Evolutionary conservation across 1,140 invertebrate species (phyloP), one percentile per base, ranked within the genome.

Genomic region (Idris sp.): DNA sequence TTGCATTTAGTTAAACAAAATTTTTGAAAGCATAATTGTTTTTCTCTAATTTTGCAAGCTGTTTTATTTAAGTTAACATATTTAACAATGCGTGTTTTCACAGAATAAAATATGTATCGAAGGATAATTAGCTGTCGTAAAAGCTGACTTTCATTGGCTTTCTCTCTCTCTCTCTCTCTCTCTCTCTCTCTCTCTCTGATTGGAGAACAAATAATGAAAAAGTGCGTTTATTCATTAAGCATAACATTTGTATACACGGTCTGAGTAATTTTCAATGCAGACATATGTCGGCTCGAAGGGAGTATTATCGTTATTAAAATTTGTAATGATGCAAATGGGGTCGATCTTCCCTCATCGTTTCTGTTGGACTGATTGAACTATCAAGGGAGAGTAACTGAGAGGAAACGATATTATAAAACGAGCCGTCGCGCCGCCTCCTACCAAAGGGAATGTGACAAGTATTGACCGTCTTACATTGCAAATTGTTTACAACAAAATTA

Each of bases 291-390:
- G 56, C n/a, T 48, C 51, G 38, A 18, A 36, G 36, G 59, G 59
- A 33, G 46, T 67, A 31, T 71, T 54, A 75, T 75, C 64, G 73
- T 71, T 75, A 75, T 75, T 75, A 75, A 75, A 75, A 69, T 75
- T 69, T 53, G 73, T 75, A 75, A 59, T 75, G 69, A 68, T 75
- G 51, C 51, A 41, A 53, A 44, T 74, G 71, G 72, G 72, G 72
- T 59, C 64, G 64, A 44, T 51, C 56, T 46, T 38, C 43, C 51
- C 58, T 44, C n/a, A n/a, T n/a, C 56, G 33, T 19, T 36, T 19
- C 30, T 18, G 15, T 25, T 43, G 40, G 31, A 51, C 62, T 74
- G 68, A 74, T 68, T 68, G 53, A 62, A 68, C 18, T 28, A 11
- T 67, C 58, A 58, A 62, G 48, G 62, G 49, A 67, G 53, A 8